Evolutionary conservation across 1,140 invertebrate species (phyloP).

Genomic region (Luehdorfia chinensis): DNA sequence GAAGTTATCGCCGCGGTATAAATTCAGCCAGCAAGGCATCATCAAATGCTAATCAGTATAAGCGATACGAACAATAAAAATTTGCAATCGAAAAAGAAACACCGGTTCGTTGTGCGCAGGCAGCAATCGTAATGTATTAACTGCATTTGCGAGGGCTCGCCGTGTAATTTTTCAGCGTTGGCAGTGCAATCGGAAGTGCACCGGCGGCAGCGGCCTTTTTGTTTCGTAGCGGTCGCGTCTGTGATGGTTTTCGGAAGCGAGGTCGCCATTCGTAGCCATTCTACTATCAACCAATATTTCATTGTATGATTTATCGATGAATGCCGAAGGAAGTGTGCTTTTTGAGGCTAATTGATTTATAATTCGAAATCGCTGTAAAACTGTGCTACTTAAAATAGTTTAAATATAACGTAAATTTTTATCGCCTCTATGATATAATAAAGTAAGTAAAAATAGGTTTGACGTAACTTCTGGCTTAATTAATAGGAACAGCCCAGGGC

Average conservation of each 20-base stretch:
- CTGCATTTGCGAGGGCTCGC: slow-evolving; percentile 32
- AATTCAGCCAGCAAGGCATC: too few relatives aligned
- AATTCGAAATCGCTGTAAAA: too few relatives aligned
- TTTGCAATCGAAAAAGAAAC: slow-evolving; percentile 24
- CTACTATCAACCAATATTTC: slow-evolving; percentile 63
- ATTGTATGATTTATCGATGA: slow-evolving; percentile 49
- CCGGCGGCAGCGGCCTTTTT: slow-evolving; percentile 62
- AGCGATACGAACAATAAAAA: slow-evolving; percentile 23
- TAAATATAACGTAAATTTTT: too few relatives aligned
- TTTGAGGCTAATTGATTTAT: slow-evolving; percentile 19
- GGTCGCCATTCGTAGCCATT: slow-evolving; percentile 47
- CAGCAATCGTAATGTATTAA: slow-evolving; percentile 52
- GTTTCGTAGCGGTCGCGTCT: slow-evolving; percentile 49
- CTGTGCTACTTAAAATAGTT: too few relatives aligned
- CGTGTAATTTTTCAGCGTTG: slow-evolving; percentile 70
- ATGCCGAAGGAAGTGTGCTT: slow-evolving; percentile 8
- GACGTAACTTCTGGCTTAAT: too few relatives aligned
- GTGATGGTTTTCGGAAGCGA: slow-evolving; percentile 69
- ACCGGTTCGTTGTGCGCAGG: slow-evolving; percentile 22
- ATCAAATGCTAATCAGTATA: neutral
- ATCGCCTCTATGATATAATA: too few relatives aligned
- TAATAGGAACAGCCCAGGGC: too few relatives aligned
- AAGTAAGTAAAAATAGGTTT: too few relatives aligned
- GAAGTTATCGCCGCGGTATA: too few relatives aligned
- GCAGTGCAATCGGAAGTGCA: slow-evolving; percentile 69